phyloP scores from a whole-genome alignment of 2,113 vertebrate species.

The Herpetotheres cachinnans region DNA sequence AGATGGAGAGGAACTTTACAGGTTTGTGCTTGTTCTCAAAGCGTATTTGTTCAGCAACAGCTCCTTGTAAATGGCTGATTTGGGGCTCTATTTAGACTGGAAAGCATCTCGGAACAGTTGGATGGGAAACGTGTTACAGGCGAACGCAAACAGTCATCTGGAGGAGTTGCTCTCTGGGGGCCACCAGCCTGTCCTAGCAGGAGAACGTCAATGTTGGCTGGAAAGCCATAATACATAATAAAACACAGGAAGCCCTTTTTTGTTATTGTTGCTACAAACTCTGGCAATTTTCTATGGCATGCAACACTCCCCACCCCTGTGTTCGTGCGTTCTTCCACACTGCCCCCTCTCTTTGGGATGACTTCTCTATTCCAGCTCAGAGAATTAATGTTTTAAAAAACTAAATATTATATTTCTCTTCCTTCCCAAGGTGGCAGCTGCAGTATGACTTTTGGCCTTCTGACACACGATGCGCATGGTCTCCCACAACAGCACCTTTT shows the following conservation, averaged over 20 bases:
- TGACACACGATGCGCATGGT: rapidly evolving
- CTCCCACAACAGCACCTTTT: not conserved
- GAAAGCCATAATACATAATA: not conserved
- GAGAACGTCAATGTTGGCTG: not conserved
- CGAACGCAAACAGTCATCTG: not conserved
- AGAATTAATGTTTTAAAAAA: not conserved
- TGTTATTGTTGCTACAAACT: not conserved
- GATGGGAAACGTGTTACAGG: not conserved
- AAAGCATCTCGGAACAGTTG: not conserved
- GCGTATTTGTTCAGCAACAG: not conserved
- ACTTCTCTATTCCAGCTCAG: not conserved
- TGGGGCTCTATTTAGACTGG: not conserved
- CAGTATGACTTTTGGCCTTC: not conserved
- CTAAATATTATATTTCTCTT: not conserved
- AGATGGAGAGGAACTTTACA: slow-evolving; percentile 1
- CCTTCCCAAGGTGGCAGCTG: not conserved
- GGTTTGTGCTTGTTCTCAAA: slow-evolving; percentile 13
- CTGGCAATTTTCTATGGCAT: not conserved
- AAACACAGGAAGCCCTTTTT: not conserved
- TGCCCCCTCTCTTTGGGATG: not conserved
- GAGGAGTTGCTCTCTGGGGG: not conserved
- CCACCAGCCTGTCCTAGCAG: not conserved
- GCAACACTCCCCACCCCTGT: not conserved
- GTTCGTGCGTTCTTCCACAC: rapidly evolving
- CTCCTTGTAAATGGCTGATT: not conserved